phyloP scores from a whole-genome alignment of 2,113 vertebrate genomes.

The Nesogale talazaci region DNA sequence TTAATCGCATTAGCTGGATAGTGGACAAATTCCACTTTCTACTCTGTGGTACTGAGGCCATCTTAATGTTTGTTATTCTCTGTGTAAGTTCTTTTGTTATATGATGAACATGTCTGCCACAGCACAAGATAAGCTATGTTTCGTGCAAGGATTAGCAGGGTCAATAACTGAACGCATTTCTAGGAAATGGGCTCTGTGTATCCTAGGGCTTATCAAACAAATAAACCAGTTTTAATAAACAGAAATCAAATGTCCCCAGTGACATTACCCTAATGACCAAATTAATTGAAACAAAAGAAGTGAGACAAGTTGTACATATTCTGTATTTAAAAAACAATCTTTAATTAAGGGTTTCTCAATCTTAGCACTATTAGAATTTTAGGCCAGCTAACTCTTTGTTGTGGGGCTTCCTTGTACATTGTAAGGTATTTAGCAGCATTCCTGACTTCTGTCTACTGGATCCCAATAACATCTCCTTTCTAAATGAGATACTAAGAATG shows the following conservation, averaged over 20 bases:
- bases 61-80: not conserved
- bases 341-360: not conserved
- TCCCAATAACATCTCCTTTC: too few relatives aligned
- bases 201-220: not conserved
- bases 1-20: constrained; percentile 62
- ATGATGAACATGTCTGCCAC: not conserved
- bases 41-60: not conserved
- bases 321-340: not conserved
- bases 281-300: too few relatives aligned
- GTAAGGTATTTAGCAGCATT: not conserved
- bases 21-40: constrained; percentile 25
- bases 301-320: not conserved
- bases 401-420: not conserved
- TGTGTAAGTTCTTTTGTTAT: constrained; percentile 40
- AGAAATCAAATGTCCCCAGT: not conserved
- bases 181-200: not conserved
- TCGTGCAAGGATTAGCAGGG: not conserved
- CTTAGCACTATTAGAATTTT: not conserved
- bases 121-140: not conserved
- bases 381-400: not conserved
- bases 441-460: too few relatives aligned
- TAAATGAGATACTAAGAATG: not conserved
- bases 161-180: not conserved
- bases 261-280: not conserved
- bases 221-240: constrained; percentile 13